Evolutionary conservation across 2,797 vertebrate genomes (phyloP).

Genomic region (Sebastes taczanowskii): DNA sequence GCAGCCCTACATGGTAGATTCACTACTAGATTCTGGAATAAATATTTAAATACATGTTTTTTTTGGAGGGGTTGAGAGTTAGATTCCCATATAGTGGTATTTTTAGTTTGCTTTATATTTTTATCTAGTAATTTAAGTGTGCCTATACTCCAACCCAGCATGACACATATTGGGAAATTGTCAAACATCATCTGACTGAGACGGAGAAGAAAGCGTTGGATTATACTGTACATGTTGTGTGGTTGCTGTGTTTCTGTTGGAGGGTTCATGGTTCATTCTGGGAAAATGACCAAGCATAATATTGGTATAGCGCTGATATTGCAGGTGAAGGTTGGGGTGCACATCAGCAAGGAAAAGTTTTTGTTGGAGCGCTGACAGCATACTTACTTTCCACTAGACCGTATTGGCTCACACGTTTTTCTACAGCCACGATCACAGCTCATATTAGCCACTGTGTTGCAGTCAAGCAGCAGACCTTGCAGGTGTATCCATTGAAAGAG

Average conservation of each 20-base stretch:
- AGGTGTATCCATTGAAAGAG: not conserved
- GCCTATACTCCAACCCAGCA: not conserved
- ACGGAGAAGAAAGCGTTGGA: not conserved
- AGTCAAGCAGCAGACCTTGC: not conserved
- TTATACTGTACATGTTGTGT: not conserved
- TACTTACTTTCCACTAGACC: not conserved
- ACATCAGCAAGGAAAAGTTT: not conserved
- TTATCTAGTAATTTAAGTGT: not conserved
- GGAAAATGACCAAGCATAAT: not conserved
- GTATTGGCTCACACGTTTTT: not conserved
- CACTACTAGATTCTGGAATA: not conserved
- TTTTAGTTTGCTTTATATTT: not conserved
- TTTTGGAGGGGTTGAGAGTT: not conserved
- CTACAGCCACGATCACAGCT: not conserved
- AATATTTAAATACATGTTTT: not conserved
- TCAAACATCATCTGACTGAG: not conserved
- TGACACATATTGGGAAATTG: not conserved
- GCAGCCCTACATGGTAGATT: not conserved
- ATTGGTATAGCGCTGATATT: not conserved
- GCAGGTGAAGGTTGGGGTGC: not conserved
- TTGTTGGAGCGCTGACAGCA: constrained; percentile 9
- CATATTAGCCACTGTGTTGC: not conserved
- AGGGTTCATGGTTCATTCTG: constrained; percentile 11
- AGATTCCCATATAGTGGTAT: not conserved
- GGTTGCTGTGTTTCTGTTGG: constrained; percentile 6